Base-by-base conservation (phyloP, 2,113 vertebrate species). In the Agelaius phoeniceus region DNA sequence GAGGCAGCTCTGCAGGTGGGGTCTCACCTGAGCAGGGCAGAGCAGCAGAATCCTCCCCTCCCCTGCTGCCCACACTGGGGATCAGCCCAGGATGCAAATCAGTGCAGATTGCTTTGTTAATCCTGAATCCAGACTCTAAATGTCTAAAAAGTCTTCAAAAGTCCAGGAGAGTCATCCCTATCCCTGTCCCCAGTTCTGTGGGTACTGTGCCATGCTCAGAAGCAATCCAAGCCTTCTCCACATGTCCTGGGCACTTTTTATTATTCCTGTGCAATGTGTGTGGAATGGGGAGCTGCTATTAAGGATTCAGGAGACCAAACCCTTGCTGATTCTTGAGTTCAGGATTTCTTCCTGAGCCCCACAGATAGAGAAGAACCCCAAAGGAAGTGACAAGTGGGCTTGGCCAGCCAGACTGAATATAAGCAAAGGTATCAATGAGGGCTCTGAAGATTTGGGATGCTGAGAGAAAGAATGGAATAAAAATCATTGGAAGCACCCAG, bases 291-390 rank as follows among this genome's bases (percentile, higher is more conserved):
- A 84, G 55, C 48, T 87, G 57, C 61, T 59, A 3, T 44, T 21
- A 16, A 35, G 43, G 26, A n/a, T 63, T 51, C 39, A 58, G 18
- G 31, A 71, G 21, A 61, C 7, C 7, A 15, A 93, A 72, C 1
- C 9, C 33, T 65, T 9, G 0, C 14, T 11, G 20, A 39, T 55
- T 55, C 27, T 4, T 0, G 0, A 78, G 35, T 37, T 77, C 15
- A 48, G 48, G 76, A 78, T 54, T 91, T 59, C 24, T 31, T 71
- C 62, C 19, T 24, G 6, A 4, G 48, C 24, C 24, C 23, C 16
- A n/a, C 37, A 72, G 37, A 51, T 0, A 26, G 1, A 54, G 28
- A 46, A 83, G 28, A 55, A 71, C 9, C 19, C 20, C 5, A 30
- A 2, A 9, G 63, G 58, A 27, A 59, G 31, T 5, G 79, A 44